A percentile compares a stretch with the other conserved stretches of the same genome.
Evolutionary conservation across 2,797 vertebrate species (phyloP).

Genomic region (Urosaurus nigricauda): DNA sequence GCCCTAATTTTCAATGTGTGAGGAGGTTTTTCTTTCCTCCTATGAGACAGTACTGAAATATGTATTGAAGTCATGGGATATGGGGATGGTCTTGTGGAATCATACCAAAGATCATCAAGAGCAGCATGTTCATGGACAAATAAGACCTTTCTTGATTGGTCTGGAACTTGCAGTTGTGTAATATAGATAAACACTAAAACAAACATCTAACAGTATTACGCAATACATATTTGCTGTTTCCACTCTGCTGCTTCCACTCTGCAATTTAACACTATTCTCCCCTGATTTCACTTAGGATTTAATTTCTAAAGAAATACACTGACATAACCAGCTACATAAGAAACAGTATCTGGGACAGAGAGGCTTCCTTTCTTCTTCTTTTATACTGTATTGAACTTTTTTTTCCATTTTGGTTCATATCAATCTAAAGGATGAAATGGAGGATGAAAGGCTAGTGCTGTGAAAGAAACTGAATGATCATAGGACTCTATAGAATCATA

Average conservation of each 20-base stretch:
- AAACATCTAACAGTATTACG: neutral
- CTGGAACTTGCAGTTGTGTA: slow-evolving; percentile 3
- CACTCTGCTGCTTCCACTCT: neutral
- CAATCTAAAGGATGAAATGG: neutral
- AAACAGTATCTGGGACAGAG: neutral
- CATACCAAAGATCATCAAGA: neutral
- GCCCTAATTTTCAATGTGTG: neutral
- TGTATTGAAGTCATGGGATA: neutral
- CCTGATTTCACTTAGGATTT: neutral
- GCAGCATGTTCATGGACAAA: neutral
- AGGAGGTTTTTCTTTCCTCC: neutral
- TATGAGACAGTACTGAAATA: neutral
- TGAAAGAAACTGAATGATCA: too few relatives aligned
- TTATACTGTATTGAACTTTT: neutral
- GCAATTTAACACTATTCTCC: neutral
- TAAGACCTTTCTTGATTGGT: neutral
- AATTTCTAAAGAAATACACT: neutral
- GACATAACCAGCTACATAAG: neutral
- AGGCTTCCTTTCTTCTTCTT: too few relatives aligned
- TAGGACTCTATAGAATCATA: too few relatives aligned
- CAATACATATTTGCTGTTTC: neutral
- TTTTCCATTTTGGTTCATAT: neutral
- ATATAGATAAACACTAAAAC: slow-evolving; percentile 43
- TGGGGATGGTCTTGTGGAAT: neutral
- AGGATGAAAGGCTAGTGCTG: too few relatives aligned